Conservation (phyloP, 2,113 vertebrate genomes). For the Callorhinus ursinus region DNA sequence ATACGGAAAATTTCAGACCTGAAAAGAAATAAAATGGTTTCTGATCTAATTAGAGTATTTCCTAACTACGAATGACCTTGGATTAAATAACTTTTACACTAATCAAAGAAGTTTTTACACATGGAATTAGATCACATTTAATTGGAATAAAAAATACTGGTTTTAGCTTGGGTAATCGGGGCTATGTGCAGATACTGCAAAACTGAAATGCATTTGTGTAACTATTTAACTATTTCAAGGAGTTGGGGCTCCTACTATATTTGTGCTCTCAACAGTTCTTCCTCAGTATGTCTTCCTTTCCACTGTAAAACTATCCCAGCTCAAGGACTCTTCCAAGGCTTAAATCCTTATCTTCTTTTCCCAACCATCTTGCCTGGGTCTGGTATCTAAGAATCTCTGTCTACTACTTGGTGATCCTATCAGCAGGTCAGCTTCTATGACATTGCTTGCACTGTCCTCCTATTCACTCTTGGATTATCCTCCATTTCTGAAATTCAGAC, state of each 20-base stretch:
- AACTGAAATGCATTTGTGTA: neutral
- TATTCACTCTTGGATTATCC: neutral
- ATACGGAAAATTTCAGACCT: neutral
- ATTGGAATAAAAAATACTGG: neutral
- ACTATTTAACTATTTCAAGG: neutral
- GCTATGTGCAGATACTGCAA: neutral
- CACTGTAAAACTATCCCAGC: neutral
- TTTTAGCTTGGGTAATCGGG: neutral
- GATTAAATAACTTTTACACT: neutral
- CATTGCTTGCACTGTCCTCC: neutral
- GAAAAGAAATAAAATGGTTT: neutral
- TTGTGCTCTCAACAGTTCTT: neutral
- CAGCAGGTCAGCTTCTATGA: neutral
- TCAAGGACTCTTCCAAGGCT: neutral
- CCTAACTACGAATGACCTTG: neutral
- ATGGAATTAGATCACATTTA: constrained; percentile 22
- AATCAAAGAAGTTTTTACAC: neutral
- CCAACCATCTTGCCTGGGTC: neutral
- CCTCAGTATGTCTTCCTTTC: neutral
- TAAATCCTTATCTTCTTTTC: neutral
- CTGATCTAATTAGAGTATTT: neutral
- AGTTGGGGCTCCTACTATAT: fast-evolving
- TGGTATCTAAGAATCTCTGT: neutral
- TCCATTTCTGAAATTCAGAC: neutral
- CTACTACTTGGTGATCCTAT: neutral